phyloP scores from a whole-genome alignment of 2,888 invertebrate species.

The Cantharis flavilabris region DNA sequence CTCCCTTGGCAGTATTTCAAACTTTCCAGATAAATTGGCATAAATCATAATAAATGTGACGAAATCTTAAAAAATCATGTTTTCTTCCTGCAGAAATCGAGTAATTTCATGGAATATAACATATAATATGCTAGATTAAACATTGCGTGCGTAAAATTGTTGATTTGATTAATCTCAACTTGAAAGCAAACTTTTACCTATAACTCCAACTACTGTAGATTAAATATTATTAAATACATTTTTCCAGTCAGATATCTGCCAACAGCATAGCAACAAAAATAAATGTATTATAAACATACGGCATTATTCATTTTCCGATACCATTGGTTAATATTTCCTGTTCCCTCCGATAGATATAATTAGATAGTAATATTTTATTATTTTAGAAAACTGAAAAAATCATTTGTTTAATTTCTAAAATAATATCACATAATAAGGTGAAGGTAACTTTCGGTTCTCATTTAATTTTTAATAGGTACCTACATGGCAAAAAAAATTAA shows the following conservation, averaged over 20 bases:
- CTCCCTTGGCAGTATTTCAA: not conserved
- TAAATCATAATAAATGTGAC: not conserved
- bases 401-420: not conserved
- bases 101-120: not conserved
- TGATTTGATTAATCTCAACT: not conserved
- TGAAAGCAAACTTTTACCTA: not conserved
- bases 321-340: not conserved
- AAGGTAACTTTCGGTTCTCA: not conserved
- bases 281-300: not conserved
- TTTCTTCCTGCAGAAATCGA: not conserved
- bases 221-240: not conserved
- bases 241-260: not conserved
- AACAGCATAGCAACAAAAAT: not conserved
- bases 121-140: not conserved
- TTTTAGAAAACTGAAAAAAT: not conserved
- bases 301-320: not conserved
- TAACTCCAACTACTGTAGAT: not conserved
- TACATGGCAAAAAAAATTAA: not conserved
- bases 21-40: not conserved
- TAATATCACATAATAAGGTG: not conserved
- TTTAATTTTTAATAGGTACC: not conserved
- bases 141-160: not conserved
- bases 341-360: not conserved
- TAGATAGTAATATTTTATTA: not conserved
- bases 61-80: not conserved